Evolutionary conservation across 2,888 invertebrate genomes (phyloP), one percentile per base, ranked within the genome.

Genomic region (Macrosoma leucophasiata): DNA sequence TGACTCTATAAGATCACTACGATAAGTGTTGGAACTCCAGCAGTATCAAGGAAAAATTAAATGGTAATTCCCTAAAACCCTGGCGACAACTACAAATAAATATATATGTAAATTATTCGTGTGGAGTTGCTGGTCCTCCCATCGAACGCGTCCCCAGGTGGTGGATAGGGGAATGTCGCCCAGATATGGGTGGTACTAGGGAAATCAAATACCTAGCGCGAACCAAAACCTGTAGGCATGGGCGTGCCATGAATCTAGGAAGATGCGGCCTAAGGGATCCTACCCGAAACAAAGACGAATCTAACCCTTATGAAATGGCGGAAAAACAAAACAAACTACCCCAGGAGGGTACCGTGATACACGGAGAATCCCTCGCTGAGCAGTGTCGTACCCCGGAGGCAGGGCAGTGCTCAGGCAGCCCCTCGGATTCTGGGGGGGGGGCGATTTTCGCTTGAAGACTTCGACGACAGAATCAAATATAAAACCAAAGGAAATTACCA

Each of bases 261-360:
- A 22, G 38, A 40, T 29, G 41, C 46, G 48, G 26, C 37, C 40
- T 38, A 25, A 37, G 44, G 19, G 29, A 25, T 13, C 36, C 42
- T 42, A 40, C 22, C 44, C 46, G 44, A 29, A 39, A n/a, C n/a
- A n/a, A n/a, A n/a, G n/a, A n/a, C n/a, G n/a, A n/a, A n/a, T n/a
- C n/a, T n/a, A n/a, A n/a, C n/a, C n/a, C n/a, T n/a, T n/a, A n/a
- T n/a, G n/a, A n/a, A n/a, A n/a, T n/a, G n/a, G n/a, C n/a, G n/a
- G n/a, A n/a, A n/a, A n/a, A n/a, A n/a, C n/a, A 22, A 13, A 30
- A 22, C 2, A 22, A 22, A 13, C 12, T 17, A 23, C 24, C 20
- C 19, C 25, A 32, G 20, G 15, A 14, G 28, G 28, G 28, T 19
- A 28, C 28, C 19, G 19, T 12, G 11, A 12, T 5, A 18, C 8